Evolutionary conservation across 2,797 vertebrate species (phyloP).

Genomic region (Cossypha dichroa): DNA sequence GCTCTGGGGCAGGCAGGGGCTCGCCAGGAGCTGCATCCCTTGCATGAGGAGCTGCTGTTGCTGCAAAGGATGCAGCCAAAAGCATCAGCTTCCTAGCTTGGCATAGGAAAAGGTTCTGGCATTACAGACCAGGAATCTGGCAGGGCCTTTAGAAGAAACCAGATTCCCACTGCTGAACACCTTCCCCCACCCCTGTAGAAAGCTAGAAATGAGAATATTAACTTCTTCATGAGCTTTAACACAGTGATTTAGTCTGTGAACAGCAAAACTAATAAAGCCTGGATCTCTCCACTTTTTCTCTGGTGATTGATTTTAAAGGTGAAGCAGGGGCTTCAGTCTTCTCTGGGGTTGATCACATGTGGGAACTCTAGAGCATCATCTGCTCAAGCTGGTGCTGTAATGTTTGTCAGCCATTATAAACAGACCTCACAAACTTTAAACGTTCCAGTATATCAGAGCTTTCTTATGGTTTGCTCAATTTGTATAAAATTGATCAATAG

Average conservation of each 20-base stretch:
- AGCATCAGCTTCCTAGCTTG: background rate
- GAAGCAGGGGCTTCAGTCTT: background rate
- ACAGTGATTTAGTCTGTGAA: background rate
- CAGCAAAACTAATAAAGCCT: background rate
- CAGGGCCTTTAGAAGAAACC: background rate
- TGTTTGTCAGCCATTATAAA: background rate
- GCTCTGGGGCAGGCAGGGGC: background rate
- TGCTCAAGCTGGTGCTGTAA: background rate
- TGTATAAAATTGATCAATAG: background rate
- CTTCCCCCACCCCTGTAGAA: fast-evolving
- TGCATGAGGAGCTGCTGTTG: background rate
- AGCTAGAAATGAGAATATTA: background rate
- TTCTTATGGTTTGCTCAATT: background rate
- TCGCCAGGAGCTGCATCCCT: background rate
- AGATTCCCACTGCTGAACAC: background rate
- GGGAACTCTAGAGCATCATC: background rate
- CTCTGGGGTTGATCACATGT: background rate
- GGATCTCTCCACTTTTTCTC: background rate
- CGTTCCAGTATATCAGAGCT: background rate
- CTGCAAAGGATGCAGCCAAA: background rate
- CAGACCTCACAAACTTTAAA: background rate
- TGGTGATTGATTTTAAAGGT: background rate
- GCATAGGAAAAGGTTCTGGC: background rate
- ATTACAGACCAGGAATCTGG: background rate
- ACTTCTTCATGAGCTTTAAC: background rate